Conservation (phyloP, 2,113 vertebrate genomes). For the Stegostoma tigrinum region DNA sequence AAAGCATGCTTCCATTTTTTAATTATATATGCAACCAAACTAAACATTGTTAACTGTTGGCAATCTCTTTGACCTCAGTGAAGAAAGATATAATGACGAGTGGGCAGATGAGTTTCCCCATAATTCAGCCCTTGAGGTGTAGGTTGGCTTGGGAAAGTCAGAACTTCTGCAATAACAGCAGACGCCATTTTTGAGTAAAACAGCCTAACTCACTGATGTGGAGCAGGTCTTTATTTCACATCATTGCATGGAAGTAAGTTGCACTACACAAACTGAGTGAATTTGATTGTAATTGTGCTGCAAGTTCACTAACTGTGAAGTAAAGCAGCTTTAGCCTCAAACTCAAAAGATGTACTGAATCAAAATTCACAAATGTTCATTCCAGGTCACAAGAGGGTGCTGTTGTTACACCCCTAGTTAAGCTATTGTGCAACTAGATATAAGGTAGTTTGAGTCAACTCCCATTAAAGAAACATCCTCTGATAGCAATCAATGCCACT, state of each 20-base stretch:
- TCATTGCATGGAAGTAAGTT: neutral
- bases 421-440: neutral
- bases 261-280: neutral
- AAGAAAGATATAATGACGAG: neutral
- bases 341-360: neutral
- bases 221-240: neutral
- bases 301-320: neutral
- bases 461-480: neutral
- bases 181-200: neutral
- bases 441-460: neutral
- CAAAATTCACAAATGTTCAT: neutral
- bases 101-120: neutral
- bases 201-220: neutral
- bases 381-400: slow-evolving; percentile 22
- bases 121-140: neutral
- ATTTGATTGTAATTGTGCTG: neutral
- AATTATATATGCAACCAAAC: neutral
- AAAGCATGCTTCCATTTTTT: neutral
- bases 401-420: slow-evolving; percentile 8
- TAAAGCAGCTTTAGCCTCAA: neutral
- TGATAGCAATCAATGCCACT: neutral
- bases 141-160: neutral
- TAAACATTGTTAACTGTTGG: neutral
- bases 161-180: neutral
- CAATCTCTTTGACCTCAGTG: neutral